Conservation (phyloP, 2,113 vertebrate genomes). For the Aldabrachelys gigantea region DNA sequence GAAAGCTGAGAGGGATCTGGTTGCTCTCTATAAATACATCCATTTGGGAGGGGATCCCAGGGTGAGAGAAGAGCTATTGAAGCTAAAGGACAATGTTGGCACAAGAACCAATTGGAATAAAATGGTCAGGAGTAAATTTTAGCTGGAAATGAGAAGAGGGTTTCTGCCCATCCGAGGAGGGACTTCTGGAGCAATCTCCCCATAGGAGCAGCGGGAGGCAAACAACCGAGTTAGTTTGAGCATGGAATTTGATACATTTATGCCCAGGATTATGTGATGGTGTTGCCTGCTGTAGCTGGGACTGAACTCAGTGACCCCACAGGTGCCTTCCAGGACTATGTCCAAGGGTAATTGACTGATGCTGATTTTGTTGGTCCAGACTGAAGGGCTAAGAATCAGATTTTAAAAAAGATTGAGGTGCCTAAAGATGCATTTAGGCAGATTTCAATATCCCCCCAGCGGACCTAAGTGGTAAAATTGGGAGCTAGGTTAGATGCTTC, state of each 20-base stretch:
- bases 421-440: not conserved
- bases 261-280: not conserved
- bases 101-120: not conserved
- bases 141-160: not conserved
- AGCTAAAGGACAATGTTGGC: not conserved
- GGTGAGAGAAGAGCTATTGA: not conserved
- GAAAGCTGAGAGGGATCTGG: not conserved
- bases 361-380: not conserved
- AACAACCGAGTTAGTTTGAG: not conserved
- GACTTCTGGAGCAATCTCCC: not conserved
- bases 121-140: not conserved
- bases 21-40: not conserved
- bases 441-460: too few species aligned
- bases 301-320: not conserved
- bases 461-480: not conserved
- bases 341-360: not conserved
- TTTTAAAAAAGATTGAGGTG: not conserved
- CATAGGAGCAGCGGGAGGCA: not conserved
- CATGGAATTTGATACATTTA: not conserved
- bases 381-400: not conserved
- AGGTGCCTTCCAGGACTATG: not conserved
- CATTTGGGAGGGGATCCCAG: not conserved
- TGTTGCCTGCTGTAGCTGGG: not conserved
- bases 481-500: not conserved
- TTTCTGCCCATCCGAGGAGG: not conserved